A percentile compares a stretch with the other conserved stretches of the same genome.
Evolutionary conservation across 2,888 invertebrate genomes (phyloP).

Genomic region (Azorinus chamasolen): DNA sequence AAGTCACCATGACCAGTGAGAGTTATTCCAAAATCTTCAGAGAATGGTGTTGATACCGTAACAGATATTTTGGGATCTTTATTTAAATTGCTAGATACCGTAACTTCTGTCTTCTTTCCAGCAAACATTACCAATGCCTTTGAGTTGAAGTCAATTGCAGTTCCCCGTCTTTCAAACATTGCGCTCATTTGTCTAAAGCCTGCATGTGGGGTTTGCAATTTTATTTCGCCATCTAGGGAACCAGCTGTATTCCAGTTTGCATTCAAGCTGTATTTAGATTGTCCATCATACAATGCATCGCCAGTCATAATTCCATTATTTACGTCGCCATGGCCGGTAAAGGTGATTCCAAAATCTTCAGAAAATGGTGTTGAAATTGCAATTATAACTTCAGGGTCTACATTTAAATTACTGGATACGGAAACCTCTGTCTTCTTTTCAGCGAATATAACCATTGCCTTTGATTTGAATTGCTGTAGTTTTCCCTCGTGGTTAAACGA

Average conservation of each 20-base stretch:
- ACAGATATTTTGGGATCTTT: constrained; percentile 17
- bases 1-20: constrained; percentile 9
- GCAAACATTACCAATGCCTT: constrained; percentile 19
- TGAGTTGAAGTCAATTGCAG: background rate
- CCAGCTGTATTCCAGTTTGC: background rate
- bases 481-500: constrained; percentile 32
- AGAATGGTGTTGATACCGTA: constrained; percentile 22
- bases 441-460: constrained; percentile 25
- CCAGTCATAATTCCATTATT: too few relatives aligned
- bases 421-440: constrained; percentile 11
- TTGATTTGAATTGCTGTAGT: constrained; percentile 7
- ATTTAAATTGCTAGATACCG: constrained; percentile 2
- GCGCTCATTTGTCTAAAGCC: background rate
- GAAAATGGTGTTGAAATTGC: too few relatives aligned
- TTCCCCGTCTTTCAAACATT: background rate
- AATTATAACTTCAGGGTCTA: too few relatives aligned
- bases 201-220: background rate
- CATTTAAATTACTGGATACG: too few relatives aligned
- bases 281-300: too few relatives aligned
- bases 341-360: constrained; percentile 22
- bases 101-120: constrained; percentile 8
- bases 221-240: background rate
- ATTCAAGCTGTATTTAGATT: constrained; percentile 4
- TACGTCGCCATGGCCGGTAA: too few relatives aligned
- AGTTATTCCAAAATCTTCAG: constrained; percentile 25